phyloP scores from a whole-genome alignment of 2,113 vertebrate genomes.

The Tenebrosternarchus preto region DNA sequence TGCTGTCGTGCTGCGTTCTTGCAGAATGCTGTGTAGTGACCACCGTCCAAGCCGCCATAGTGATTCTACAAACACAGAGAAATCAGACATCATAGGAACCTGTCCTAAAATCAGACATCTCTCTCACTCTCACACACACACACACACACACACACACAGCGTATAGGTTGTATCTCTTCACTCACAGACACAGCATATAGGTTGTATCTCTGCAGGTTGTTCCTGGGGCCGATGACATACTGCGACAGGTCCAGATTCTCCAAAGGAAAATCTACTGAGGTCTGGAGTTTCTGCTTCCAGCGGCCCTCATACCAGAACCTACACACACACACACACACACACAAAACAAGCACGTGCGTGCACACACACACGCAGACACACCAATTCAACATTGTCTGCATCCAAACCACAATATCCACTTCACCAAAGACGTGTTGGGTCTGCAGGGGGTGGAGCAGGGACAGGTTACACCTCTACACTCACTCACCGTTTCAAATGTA shows the following conservation, averaged over 20 bases:
- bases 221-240: slow-evolving; percentile 94
- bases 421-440: too few species aligned
- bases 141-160: slow-evolving; percentile 86
- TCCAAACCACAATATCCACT: not conserved
- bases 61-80: slow-evolving; percentile 81
- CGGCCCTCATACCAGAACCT: slow-evolving; percentile 97
- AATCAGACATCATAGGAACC: too few species aligned
- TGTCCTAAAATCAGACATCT: too few species aligned
- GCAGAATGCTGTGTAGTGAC: slow-evolving; percentile 97
- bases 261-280: slow-evolving; percentile 90
- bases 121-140: not conserved
- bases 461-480: not conserved
- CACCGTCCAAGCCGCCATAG: slow-evolving; percentile 93
- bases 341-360: too few species aligned
- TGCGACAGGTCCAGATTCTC: slow-evolving; percentile 90
- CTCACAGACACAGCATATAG: slow-evolving; percentile 94
- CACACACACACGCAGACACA: too few species aligned
- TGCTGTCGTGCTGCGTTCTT: slow-evolving; percentile 85
- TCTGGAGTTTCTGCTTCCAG: slow-evolving; percentile 98
- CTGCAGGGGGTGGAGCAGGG: too few species aligned
- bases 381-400: not conserved
- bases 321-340: slow-evolving; percentile 40
- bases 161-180: slow-evolving; percentile 92
- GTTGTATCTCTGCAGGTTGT: slow-evolving; percentile 86
- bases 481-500: slow-evolving; percentile 91